Conservation (phyloP, 2,888 invertebrate genomes). For the Clepsis dumicolana region DNA sequence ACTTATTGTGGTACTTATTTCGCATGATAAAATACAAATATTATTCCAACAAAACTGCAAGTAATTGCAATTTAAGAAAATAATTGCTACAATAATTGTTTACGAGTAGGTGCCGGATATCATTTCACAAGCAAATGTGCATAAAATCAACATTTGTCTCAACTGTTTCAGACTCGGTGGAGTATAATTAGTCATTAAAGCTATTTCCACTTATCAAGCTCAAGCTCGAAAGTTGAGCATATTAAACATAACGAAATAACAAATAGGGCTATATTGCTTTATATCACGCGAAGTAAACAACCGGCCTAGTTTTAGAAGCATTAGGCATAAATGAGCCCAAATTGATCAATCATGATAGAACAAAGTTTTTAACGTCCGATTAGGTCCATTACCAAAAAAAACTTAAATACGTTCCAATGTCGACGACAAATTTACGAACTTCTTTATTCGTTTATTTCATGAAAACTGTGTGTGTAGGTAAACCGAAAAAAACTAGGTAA, state of each 20-base stretch:
- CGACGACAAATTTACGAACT: too few relatives aligned
- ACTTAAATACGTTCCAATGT: not conserved
- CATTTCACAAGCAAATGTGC: constrained; percentile 22
- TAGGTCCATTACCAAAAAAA: not conserved
- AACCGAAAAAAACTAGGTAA: too few relatives aligned
- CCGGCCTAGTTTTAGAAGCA: constrained; percentile 37
- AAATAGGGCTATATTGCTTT: constrained; percentile 32
- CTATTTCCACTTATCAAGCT: constrained; percentile 35
- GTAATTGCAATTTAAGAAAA: not conserved
- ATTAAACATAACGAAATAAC: constrained; percentile 35
- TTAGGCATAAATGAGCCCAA: constrained; percentile 31
- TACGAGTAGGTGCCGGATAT: not conserved
- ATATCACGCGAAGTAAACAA: constrained; percentile 31
- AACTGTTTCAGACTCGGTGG: constrained; percentile 29
- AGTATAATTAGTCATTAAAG: constrained; percentile 35
- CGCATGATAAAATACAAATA: not conserved
- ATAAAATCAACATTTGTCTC: constrained; percentile 38
- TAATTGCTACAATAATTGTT: not conserved
- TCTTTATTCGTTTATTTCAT: too few relatives aligned
- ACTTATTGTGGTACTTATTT: too few relatives aligned
- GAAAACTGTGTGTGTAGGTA: too few relatives aligned
- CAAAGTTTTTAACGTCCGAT: constrained; percentile 3
- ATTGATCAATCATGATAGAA: constrained; percentile 39
- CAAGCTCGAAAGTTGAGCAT: constrained; percentile 11
- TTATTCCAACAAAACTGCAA: not conserved